Evolutionary conservation across 2,888 invertebrate genomes (phyloP).

Genomic region (Drosophila phalerata): DNA sequence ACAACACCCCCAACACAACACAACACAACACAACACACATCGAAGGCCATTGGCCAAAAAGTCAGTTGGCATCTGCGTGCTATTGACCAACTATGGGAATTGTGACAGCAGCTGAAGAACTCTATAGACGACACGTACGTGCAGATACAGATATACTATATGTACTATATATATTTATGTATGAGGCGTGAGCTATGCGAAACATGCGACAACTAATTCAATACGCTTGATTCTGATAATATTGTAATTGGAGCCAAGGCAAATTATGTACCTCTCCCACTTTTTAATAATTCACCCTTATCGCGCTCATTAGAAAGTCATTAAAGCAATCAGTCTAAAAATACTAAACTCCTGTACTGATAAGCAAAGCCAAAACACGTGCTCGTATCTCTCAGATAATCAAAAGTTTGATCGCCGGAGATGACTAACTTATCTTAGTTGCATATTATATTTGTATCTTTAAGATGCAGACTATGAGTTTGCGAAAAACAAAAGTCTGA

Average conservation of each 20-base stretch:
- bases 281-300: conserved; percentile 20
- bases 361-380: conserved; percentile 44
- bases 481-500: background rate
- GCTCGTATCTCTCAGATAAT: conserved; percentile 38
- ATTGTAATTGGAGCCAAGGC: conserved; percentile 59
- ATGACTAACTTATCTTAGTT: background rate
- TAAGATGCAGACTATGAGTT: conserved; percentile 2
- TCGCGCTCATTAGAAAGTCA: conserved; percentile 54
- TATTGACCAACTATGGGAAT: conserved; percentile 49
- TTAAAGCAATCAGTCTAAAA: conserved; percentile 35
- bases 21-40: background rate
- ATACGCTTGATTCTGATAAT: conserved; percentile 32
- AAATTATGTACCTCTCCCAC: conserved; percentile 31
- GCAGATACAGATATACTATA: conserved; percentile 42
- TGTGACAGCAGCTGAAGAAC: conserved; percentile 35
- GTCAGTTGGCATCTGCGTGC: conserved; percentile 58
- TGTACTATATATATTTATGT: conserved; percentile 24
- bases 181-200: conserved; percentile 42
- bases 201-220: conserved; percentile 47
- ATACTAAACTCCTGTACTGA: conserved; percentile 26
- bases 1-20: conserved; percentile 21
- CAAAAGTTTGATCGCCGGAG: conserved; percentile 2
- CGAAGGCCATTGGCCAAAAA: conserved; percentile 50
- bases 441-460: conserved; percentile 17
- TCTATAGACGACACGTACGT: conserved; percentile 47